Evolutionary conservation across 1,140 invertebrate genomes (phyloP).

Genomic region (Holotrichia oblita): DNA sequence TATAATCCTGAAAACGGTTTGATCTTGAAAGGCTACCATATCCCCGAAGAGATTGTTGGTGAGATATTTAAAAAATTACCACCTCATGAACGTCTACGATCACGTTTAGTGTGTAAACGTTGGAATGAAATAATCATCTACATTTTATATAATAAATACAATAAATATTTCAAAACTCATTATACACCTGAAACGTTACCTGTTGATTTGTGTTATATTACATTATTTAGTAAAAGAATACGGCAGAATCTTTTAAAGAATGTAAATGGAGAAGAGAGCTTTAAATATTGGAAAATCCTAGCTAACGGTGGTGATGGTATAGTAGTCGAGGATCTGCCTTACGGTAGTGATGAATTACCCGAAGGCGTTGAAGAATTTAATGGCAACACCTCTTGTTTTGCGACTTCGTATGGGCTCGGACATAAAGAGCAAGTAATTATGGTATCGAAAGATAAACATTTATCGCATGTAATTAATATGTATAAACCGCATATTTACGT

Average conservation of each 20-base stretch:
- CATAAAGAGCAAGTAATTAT: conserved; percentile 56
- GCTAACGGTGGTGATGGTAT: conserved; percentile 57
- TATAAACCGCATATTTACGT: conserved; percentile 57
- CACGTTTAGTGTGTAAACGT: conserved; percentile 55
- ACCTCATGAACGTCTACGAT: conserved; percentile 49
- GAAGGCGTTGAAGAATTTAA: conserved; percentile 53
- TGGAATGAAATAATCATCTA: conserved; percentile 55
- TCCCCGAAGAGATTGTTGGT: conserved; percentile 57
- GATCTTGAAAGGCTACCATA: conserved; percentile 48
- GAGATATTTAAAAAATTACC: conserved; percentile 53
- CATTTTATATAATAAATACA: conserved; percentile 49
- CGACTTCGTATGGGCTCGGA: conserved; percentile 58
- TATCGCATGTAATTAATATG: conserved; percentile 54
- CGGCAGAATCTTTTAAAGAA: conserved; percentile 60
- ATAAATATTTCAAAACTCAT: conserved; percentile 48
- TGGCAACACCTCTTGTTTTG: conserved; percentile 57
- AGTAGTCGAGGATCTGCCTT: conserved; percentile 56
- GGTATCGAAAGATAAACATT: conserved; percentile 49
- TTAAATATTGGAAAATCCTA: conserved; percentile 58
- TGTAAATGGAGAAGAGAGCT: conserved; percentile 57
- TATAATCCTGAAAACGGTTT: conserved; percentile 54
- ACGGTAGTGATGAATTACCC: conserved; percentile 51
- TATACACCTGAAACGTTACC: conserved; percentile 49
- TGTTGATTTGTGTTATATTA: conserved; percentile 58
- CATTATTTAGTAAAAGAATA: conserved; percentile 54